Conservation (phyloP, 92 coral and sea anemone species). For the Zoanthus gigantus region DNA sequence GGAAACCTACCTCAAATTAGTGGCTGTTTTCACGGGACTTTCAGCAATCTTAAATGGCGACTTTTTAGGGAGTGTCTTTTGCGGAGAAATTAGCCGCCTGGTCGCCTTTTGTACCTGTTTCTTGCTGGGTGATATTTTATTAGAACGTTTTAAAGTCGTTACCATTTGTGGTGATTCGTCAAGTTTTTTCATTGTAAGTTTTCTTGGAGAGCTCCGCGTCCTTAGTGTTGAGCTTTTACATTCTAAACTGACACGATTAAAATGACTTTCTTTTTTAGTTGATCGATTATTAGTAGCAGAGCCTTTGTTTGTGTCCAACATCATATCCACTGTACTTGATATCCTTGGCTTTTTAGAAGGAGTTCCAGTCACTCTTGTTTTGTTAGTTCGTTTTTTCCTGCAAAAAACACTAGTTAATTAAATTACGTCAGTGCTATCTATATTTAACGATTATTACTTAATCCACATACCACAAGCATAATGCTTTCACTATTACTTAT, state of each 20-base stretch:
- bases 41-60: constrained; percentile 25
- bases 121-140: not conserved
- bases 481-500: no score
- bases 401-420: not conserved
- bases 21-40: constrained; percentile 12
- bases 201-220: constrained; percentile 31
- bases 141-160: not conserved
- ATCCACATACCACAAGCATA: no score
- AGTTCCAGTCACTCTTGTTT: not conserved
- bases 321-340: not conserved
- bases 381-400: constrained; percentile 16
- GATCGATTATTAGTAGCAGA: not conserved
- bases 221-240: not conserved
- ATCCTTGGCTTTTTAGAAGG: constrained; percentile 36
- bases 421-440: no score
- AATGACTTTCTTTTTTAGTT: not conserved
- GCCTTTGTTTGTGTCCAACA: not conserved
- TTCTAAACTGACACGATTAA: not conserved
- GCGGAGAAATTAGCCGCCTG: not conserved
- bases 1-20: not conserved
- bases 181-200: not conserved
- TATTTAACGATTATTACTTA: no score
- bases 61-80: constrained; percentile 23
- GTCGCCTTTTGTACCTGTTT: not conserved
- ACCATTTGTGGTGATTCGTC: not conserved